These are phyloP conservation scores for Leptocoma aspasia DNA, from an alignment of 2,113 vertebrate genomes.

Conservation along the genomic window DNA sequence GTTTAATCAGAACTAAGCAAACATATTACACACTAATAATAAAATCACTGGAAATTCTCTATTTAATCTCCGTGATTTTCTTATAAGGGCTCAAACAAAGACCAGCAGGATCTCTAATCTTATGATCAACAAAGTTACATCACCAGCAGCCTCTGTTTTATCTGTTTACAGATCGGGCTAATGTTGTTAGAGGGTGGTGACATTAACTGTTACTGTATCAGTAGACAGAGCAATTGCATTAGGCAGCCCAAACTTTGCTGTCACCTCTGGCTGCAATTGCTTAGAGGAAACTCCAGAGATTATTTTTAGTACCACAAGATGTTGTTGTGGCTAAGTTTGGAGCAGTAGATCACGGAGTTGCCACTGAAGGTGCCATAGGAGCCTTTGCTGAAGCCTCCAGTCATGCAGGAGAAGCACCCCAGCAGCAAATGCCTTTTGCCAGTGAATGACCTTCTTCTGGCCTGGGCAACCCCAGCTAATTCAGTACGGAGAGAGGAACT, in stretches of 20 bases:
- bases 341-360: neutral
- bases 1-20: conserved; percentile 53
- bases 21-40: conserved; percentile 48
- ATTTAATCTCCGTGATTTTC: conserved; percentile 33
- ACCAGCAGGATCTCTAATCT: conserved; percentile 40
- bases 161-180: conserved; percentile 26
- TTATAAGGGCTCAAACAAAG: conserved; percentile 26
- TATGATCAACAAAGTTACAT: conserved; percentile 45
- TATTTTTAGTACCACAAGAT: neutral
- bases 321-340: neutral
- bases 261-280: neutral
- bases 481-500: neutral
- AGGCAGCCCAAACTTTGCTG: neutral
- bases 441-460: neutral
- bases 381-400: neutral
- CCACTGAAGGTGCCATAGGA: neutral
- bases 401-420: neutral
- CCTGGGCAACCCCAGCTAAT: neutral
- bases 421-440: neutral
- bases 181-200: conserved; percentile 35
- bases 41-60: conserved; percentile 51
- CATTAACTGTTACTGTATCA: conserved; percentile 49
- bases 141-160: conserved; percentile 34
- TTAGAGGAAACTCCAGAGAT: neutral
- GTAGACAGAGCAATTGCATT: neutral